Evolutionary conservation across 1,140 invertebrate species (phyloP), one percentile per base, ranked within the genome.

Genomic region (Gryllus bimaculatus): DNA sequence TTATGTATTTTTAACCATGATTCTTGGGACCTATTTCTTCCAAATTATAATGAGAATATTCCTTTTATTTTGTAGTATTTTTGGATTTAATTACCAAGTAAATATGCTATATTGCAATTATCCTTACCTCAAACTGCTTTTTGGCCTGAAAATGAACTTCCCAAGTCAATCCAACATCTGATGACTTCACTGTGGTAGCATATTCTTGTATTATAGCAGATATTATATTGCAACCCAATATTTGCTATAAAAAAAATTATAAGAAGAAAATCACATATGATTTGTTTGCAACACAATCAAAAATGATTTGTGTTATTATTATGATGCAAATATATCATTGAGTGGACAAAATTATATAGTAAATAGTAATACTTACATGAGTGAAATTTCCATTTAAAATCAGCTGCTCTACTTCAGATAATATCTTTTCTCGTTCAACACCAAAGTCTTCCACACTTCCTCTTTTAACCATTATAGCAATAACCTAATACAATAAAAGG

Each of bases 391-490:
- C 91, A 87, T 87, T 90, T 80, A 88, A 87, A 80, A 94, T 91
- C 8, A 94, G 87, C 79, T 87, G 87, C 83, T 93, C 90, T n/a
- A 94, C 88, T 87, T 96, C 92, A 80, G 88, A 88, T 78, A 96
- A 86, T 81, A 96, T 89, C 79, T 88, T 87, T 81, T 89, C 88
- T 81, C 93, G 88, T 82, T 93, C 91, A 82, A 87, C 86, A 39
- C 92, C 92, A 80, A 88, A 87, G 83, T 93, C 91, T 81, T 93
- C 91, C 26, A 95, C 89, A 82, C 92, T 94, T 13, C 90, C 90
- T 83, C 93, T 88, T 87, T 96, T 96, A 12, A 96, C 90, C 85
- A 96, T 95, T 79, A 96, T 94, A 39, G 94, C 94, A 82, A 96
- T 92, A 78, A 90, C 88, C 83, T 89, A 80, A 74, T 82, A 81